Evolutionary conservation across 2,888 invertebrate genomes (phyloP), one percentile per base, ranked within the genome.

Genomic region (Chaetoderma sp.): DNA sequence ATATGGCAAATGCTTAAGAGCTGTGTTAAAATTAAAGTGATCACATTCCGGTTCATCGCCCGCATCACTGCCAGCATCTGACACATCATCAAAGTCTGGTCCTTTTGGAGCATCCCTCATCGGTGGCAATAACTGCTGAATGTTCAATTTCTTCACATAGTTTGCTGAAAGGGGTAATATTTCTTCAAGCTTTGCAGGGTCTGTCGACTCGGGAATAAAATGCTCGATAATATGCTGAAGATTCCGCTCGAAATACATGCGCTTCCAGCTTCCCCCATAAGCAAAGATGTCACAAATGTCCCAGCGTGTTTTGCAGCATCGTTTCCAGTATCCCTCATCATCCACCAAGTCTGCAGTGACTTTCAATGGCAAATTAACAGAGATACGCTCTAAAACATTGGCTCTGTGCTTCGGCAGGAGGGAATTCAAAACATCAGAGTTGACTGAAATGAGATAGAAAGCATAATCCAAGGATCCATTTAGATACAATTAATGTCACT

Each of bases 181-280:
- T 23, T 85, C 83, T 61, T 79, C 78, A 13, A 86, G 70, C 60
- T 79, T 71, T 25, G 76, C 77, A 6, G 75, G 69, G 61, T 85
- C 82, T 36, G 86, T 85, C 10, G 75, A 79, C 57, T 82, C 84
- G 3, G 86, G 86, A 0, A 86, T 83, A 77, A 82, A 86, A 36
- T 82, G 78, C 71, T 86, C 86, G 42, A 86, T 78, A 42, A 86
- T 83, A 52, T 80, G 72, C 72, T 86, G 80, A 32, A 86, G 72
- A 63, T 85, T 83, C 63, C 82, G 76, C 70, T 87, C 87, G 74
- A 87, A 84, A 68, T 81, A 86, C 85, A 86, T 85, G 36, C 82
- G 67, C 66, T 86, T 86, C 86, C 86, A 87, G 67, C 81, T 78
- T 50, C 72, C 71, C 4, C 81, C 84, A 73, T 78, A 84, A n/a